Percentiles rank a stretch among this genome's conserved stretches.
Conservation (phyloP, 2,113 vertebrate genomes). For the Malaclemys terrapin region DNA sequence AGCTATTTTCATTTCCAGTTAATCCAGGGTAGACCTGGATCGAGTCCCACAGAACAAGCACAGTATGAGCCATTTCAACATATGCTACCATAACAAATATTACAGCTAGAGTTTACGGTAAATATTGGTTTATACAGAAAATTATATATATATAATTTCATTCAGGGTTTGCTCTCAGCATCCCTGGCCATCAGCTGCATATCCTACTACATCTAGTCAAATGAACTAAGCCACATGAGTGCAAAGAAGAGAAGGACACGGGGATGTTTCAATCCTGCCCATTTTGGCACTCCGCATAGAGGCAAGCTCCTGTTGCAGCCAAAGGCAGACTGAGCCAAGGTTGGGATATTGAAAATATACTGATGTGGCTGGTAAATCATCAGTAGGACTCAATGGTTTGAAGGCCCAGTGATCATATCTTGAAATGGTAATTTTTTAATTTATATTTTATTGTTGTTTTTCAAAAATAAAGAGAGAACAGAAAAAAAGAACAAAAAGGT, state of each 20-base stretch:
- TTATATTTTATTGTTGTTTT: too few relatives aligned
- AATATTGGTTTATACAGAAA: conserved; percentile 12
- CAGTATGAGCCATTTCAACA: conserved; percentile 20
- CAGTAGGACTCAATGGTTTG: neutral
- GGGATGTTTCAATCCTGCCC: neutral
- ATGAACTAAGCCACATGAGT: neutral
- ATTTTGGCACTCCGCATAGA: neutral
- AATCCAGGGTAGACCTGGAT: conserved; percentile 8
- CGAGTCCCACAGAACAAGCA: conserved; percentile 39
- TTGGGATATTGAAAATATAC: neutral
- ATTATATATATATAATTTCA: neutral
- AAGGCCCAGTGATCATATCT: neutral
- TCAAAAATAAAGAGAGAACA: neutral
- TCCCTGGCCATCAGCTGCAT: neutral
- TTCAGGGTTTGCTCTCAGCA: neutral
- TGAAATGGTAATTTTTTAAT: neutral
- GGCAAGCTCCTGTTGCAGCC: neutral
- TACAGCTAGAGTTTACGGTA: neutral
- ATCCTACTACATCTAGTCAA: neutral
- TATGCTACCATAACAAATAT: conserved; percentile 15
- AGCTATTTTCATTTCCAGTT: conserved; percentile 24
- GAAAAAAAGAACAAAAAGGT: neutral
- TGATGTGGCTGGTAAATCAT: neutral
- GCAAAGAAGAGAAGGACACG: neutral
- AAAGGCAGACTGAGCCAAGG: neutral